A percentile compares a stretch with the other conserved stretches of the same genome.
phyloP scores from a whole-genome alignment of 2,888 invertebrate species.

The Chrysodeixis includens region DNA sequence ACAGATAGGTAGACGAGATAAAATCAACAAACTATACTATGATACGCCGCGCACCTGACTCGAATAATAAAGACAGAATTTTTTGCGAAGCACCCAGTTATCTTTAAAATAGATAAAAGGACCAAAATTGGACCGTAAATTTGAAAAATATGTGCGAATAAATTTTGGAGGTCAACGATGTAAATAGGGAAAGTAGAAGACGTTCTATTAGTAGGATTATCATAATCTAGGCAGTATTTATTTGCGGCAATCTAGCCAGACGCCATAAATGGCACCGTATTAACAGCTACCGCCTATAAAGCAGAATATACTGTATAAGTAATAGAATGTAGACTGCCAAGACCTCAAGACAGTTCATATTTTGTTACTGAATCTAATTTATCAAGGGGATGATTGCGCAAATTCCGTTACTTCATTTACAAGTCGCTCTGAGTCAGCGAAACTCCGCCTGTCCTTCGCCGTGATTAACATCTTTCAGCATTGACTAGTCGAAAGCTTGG shows the following conservation, averaged over 20 bases:
- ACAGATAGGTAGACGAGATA: slow-evolving; percentile 23
- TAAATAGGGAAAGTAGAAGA: neutral
- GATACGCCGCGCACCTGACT: slow-evolving; percentile 12
- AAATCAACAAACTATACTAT: slow-evolving; percentile 36
- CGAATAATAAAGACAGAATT: slow-evolving; percentile 32
- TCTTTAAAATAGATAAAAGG: slow-evolving; percentile 30
- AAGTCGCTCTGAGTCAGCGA: slow-evolving; percentile 1
- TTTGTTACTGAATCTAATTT: slow-evolving; percentile 4
- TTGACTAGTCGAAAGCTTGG: neutral
- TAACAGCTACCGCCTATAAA: too few relatives aligned
- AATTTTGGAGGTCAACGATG: slow-evolving; percentile 19
- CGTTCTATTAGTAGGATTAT: neutral
- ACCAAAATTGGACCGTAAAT: slow-evolving; percentile 31
- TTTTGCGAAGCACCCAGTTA: slow-evolving; percentile 28
- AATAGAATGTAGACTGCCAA: neutral
- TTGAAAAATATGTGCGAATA: slow-evolving; percentile 25
- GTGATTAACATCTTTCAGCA: slow-evolving; percentile 1
- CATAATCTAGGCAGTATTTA: neutral
- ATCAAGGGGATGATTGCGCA: neutral
- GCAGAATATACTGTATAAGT: neutral
- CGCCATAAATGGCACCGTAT: too few relatives aligned
- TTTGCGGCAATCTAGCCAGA: neutral
- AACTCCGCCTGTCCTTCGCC: neutral
- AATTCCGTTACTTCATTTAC: neutral
- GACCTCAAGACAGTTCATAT: neutral